Percentiles rank a stretch among this genome's conserved stretches.
These are phyloP conservation scores for Danaus chrysippus DNA, from an alignment of 2,888 invertebrate genomes.

Conservation along the genomic window DNA sequence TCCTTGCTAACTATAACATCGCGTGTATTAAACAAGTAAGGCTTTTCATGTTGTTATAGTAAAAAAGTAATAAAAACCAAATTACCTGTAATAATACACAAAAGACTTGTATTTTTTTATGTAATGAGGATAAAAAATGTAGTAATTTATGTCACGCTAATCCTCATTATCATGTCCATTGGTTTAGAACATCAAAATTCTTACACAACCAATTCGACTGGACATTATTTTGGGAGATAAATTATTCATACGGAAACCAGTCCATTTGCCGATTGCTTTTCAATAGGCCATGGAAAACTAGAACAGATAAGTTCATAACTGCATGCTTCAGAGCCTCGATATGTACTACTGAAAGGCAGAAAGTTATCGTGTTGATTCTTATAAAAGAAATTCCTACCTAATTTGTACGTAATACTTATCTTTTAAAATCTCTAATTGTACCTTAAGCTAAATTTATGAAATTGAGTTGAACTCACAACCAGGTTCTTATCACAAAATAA, in stretches of 20 bases:
- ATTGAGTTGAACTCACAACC: no score
- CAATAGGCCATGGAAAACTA: not conserved
- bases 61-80: not conserved
- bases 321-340: not conserved
- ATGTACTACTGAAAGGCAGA: no score
- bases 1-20: not conserved
- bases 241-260: slow-evolving; percentile 1
- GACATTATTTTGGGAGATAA: not conserved
- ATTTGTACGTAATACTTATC: no score
- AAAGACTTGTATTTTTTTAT: not conserved
- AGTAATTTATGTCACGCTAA: not conserved
- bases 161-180: not conserved
- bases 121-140: not conserved
- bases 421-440: no score
- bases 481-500: no score
- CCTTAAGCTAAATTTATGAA: no score
- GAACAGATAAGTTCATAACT: slow-evolving; percentile 4
- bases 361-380: no score
- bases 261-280: slow-evolving; percentile 4
- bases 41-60: not conserved
- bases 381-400: no score
- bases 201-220: not conserved
- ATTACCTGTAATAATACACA: not conserved
- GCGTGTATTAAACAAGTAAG: not conserved
- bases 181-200: not conserved